Conservation (phyloP, 2,113 vertebrate species). For the Sinocyclocheilus anshuiensis region DNA sequence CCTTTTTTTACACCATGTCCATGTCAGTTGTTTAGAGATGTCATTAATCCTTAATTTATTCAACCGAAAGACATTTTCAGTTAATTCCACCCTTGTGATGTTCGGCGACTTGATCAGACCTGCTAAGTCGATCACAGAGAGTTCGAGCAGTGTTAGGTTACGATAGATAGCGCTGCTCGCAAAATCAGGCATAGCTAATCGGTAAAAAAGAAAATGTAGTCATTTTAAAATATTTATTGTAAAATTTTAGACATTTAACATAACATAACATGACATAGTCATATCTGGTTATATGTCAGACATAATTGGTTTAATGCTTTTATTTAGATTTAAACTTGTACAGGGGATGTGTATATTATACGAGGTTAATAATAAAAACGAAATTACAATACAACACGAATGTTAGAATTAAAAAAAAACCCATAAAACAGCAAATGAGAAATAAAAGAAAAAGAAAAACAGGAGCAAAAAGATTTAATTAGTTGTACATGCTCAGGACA, state of each 20-base stretch:
- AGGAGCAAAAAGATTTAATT: background rate
- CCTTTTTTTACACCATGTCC: conserved; percentile 33
- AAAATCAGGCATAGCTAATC: conserved; percentile 40
- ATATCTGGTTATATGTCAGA: background rate
- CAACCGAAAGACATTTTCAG: conserved; percentile 8
- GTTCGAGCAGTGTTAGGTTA: conserved; percentile 30
- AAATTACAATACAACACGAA: background rate
- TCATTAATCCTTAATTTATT: background rate
- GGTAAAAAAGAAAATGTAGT: background rate
- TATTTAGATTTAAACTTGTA: conserved; percentile 4
- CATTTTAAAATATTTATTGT: background rate
- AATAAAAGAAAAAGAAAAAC: background rate
- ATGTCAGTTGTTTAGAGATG: background rate
- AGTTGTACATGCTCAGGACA: background rate
- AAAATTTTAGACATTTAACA: background rate
- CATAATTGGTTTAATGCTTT: background rate
- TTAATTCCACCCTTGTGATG: conserved; percentile 50
- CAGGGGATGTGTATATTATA: background rate
- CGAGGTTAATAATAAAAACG: background rate
- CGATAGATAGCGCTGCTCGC: conserved; percentile 6
- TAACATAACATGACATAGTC: background rate
- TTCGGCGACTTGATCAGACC: conserved; percentile 25
- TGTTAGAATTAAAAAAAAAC: background rate
- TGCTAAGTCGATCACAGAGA: conserved; percentile 17
- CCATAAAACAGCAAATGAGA: background rate